phyloP scores from a whole-genome alignment of 2,797 vertebrate genomes.

The Pangasius mekongensis region DNA sequence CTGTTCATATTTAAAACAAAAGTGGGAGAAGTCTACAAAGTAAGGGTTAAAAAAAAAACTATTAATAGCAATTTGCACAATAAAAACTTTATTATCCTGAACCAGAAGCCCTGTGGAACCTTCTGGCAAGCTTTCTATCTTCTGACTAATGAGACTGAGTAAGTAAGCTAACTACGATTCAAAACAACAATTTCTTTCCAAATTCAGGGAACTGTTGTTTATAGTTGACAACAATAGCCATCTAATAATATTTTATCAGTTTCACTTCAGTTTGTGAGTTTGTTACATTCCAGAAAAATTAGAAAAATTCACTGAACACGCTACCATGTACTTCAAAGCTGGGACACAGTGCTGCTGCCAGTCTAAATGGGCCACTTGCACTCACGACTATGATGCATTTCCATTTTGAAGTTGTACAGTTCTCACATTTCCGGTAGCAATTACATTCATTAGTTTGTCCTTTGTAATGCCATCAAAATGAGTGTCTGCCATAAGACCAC shows the following conservation, averaged over 20 bases:
- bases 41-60: too few species aligned
- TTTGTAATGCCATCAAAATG: neutral
- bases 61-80: neutral
- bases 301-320: neutral
- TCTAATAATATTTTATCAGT: neutral
- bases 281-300: neutral
- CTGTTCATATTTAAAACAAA: too few species aligned
- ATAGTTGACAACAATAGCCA: neutral
- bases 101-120: neutral
- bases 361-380: neutral
- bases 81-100: neutral
- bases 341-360: neutral
- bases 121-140: neutral
- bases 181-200: neutral
- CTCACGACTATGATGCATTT: neutral
- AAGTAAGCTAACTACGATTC: neutral
- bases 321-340: neutral
- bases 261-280: neutral
- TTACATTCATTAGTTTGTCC: neutral
- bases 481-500: neutral
- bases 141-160: neutral
- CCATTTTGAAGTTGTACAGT: neutral
- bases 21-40: too few species aligned
- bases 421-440: neutral
- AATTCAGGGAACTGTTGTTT: neutral